Evolutionary conservation across 2,797 vertebrate genomes (phyloP).

Genomic region (Glyptemys insculpta): DNA sequence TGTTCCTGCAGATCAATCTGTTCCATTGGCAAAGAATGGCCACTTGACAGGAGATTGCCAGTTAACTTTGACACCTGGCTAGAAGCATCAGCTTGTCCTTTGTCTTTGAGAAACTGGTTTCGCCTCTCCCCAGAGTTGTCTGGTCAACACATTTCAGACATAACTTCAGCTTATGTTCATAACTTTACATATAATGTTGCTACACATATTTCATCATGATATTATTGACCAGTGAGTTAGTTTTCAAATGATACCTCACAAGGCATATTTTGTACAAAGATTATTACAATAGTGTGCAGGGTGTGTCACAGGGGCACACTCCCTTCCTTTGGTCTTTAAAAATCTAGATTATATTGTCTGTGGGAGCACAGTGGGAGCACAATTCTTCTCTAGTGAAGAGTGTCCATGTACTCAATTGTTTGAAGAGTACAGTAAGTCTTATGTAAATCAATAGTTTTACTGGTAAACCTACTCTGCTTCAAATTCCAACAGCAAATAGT

Average conservation of each 20-base stretch:
- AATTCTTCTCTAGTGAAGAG: neutral
- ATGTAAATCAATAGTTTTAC: conserved; percentile 51
- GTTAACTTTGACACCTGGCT: too few relatives aligned
- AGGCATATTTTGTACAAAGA: neutral
- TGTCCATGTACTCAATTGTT: neutral
- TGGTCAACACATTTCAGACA: neutral
- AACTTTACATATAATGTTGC: neutral
- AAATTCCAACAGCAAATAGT: conserved; percentile 49
- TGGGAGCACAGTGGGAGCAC: neutral
- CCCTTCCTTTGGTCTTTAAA: conserved; percentile 33
- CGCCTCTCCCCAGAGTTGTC: too few relatives aligned
- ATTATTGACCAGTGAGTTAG: neutral
- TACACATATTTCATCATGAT: neutral
- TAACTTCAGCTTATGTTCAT: neutral
- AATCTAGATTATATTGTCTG: conserved; percentile 38
- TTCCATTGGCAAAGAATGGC: neutral
- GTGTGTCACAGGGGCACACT: neutral
- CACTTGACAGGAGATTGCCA: too few relatives aligned
- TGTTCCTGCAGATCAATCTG: neutral
- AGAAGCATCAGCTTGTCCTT: too few relatives aligned
- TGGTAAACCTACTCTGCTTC: conserved; percentile 3
- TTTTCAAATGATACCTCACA: neutral
- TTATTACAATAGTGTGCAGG: neutral
- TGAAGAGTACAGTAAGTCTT: neutral
- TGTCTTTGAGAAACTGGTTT: too few relatives aligned